Percentiles rank a stretch among this genome's conserved stretches.
These are phyloP conservation scores for Porites lobata DNA, from an alignment of 92 coral and sea anemone species.

Conservation along the genomic window DNA sequence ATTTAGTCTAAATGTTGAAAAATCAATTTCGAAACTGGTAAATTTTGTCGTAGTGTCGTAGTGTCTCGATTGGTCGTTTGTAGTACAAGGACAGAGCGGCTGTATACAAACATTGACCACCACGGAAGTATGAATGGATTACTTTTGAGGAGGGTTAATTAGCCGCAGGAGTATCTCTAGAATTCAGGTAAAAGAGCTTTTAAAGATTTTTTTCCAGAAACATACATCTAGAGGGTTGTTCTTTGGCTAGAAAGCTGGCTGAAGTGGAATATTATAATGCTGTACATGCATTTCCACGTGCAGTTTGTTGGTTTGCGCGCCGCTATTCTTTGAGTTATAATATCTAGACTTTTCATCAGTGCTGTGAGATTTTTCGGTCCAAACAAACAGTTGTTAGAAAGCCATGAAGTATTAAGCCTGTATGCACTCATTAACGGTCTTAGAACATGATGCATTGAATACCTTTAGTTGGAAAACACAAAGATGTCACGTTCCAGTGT, in stretches of 20 bases:
- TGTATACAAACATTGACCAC: conserved; percentile 72
- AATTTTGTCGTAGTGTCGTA: background rate
- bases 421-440: background rate
- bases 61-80: conserved; percentile 32
- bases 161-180: background rate
- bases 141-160: conserved; percentile 46
- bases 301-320: background rate
- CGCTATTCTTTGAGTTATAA: background rate
- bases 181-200: conserved; percentile 22
- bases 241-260: conserved; percentile 7
- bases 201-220: conserved; percentile 20
- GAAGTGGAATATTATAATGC: conserved; percentile 29
- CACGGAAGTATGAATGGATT: conserved; percentile 72
- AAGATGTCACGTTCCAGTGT: conserved; percentile 6
- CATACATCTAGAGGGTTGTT: conserved; percentile 11
- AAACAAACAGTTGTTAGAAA: background rate
- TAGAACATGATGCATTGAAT: conserved; percentile 3
- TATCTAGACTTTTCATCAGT: conserved; percentile 1
- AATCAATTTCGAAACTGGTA: conserved; percentile 22
- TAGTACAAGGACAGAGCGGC: conserved; percentile 8
- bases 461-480: background rate
- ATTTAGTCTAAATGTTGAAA: conserved; percentile 4
- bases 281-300: conserved; percentile 42
- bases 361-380: background rate
- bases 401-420: background rate